A percentile compares a stretch with the other conserved stretches of the same genome.
Conservation (phyloP, 2,888 invertebrate species). For the Clivina fossor region DNA sequence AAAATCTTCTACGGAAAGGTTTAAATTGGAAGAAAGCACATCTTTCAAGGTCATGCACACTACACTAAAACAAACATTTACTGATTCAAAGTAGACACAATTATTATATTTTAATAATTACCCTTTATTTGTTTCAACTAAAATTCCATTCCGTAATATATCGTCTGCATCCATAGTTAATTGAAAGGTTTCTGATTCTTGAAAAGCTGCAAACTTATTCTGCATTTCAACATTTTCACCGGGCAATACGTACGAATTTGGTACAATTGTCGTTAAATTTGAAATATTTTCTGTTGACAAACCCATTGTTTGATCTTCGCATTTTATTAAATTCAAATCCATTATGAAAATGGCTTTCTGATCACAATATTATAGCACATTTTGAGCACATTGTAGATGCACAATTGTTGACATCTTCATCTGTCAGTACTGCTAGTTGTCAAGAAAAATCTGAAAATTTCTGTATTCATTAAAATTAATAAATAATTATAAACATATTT, state of each 20-base stretch:
- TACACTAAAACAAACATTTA: conserved; percentile 47
- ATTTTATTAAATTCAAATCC: conserved; percentile 10
- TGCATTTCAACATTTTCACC: not conserved
- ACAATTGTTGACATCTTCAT: too few species aligned
- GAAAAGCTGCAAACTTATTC: not conserved
- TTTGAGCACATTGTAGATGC: conserved; percentile 8
- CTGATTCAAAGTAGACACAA: conserved; percentile 12
- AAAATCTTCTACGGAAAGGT: conserved; percentile 54
- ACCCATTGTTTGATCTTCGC: not conserved
- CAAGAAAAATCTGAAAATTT: too few species aligned
- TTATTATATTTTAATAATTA: conserved; percentile 40
- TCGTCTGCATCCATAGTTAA: conserved; percentile 49
- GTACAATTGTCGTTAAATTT: not conserved
- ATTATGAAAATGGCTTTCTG: conserved; percentile 1
- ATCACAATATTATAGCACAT: conserved; percentile 6
- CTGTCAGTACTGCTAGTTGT: too few species aligned
- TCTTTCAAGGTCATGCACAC: conserved; percentile 55
- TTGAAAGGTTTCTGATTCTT: not conserved
- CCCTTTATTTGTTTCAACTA: conserved; percentile 55
- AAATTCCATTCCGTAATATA: conserved; percentile 53
- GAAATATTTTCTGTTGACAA: not conserved
- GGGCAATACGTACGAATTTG: not conserved
- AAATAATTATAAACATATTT: too few species aligned
- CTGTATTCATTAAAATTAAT: too few species aligned
- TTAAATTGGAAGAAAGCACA: conserved; percentile 53